A percentile compares a stretch with the other conserved stretches of the same genome.
These are phyloP conservation scores for Berghia stephanieae DNA, from an alignment of 1,140 invertebrate genomes.

Conservation along the genomic window DNA sequence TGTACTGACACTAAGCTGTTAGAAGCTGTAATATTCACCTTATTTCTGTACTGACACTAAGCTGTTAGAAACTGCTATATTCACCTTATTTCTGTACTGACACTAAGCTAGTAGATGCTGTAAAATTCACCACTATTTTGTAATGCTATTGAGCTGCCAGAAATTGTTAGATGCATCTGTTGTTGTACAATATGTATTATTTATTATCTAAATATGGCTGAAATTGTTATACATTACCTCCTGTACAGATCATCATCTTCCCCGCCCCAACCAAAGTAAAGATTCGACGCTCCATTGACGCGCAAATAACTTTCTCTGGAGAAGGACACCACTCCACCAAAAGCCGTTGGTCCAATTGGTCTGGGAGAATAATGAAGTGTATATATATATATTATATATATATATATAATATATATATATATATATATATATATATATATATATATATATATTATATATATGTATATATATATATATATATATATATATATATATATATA, in stretches of 20 bases:
- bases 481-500: neutral
- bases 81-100: too few relatives aligned
- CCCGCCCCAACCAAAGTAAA: conserved; percentile 82
- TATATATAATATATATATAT: conserved; percentile 28
- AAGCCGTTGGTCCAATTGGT: neutral
- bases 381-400: conserved; percentile 26
- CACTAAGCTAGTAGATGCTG: too few relatives aligned
- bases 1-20: too few relatives aligned
- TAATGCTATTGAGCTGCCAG: too few relatives aligned
- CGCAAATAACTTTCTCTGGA: conserved; percentile 72
- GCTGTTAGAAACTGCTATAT: too few relatives aligned
- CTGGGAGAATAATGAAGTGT: neutral
- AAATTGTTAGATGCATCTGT: too few relatives aligned
- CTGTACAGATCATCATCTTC: conserved; percentile 61
- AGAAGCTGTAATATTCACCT: too few relatives aligned
- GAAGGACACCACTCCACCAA: conserved; percentile 54
- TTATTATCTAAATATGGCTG: too few relatives aligned
- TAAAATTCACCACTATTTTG: too few relatives aligned
- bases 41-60: too few relatives aligned
- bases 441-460: neutral
- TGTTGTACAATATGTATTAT: too few relatives aligned
- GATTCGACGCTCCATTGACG: conserved; percentile 92
- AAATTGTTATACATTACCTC: conserved; percentile 34
- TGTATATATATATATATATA: conserved; percentile 13
- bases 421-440: conserved; percentile 19